These are phyloP conservation scores for Drosophila kikkawai DNA, from an alignment of 1,140 invertebrate species.

Conservation along the genomic window DNA sequence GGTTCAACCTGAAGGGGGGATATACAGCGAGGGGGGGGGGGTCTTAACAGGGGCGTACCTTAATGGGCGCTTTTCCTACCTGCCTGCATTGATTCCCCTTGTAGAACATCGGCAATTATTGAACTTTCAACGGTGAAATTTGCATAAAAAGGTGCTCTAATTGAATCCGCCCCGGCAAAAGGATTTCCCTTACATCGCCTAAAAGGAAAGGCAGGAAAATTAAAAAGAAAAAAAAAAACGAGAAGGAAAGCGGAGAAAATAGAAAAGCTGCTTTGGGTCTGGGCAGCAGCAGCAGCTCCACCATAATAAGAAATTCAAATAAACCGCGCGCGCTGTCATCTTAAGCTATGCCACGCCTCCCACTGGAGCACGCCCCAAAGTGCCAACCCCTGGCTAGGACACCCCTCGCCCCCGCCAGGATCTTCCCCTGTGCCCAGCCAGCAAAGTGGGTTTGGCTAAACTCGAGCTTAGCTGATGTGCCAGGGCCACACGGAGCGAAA, in stretches of 20 bases:
- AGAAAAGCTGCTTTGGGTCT: slow-evolving; percentile 53
- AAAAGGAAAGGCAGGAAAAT: slow-evolving; percentile 56
- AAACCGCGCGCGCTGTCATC: slow-evolving; percentile 82
- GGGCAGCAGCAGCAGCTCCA: slow-evolving; percentile 26
- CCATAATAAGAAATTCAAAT: slow-evolving; percentile 83
- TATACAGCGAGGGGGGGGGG: not conserved
- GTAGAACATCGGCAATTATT: slow-evolving; percentile 78
- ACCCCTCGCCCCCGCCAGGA: not conserved
- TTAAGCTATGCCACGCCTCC: slow-evolving; percentile 80
- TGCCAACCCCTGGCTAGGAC: slow-evolving; percentile 10
- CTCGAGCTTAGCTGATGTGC: slow-evolving; percentile 77
- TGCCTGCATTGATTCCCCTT: slow-evolving; percentile 78
- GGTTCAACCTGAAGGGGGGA: not conserved
- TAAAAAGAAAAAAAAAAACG: slow-evolving; percentile 30
- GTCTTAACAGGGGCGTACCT: not conserved
- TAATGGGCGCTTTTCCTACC: slow-evolving; percentile 49
- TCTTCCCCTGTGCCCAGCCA: slow-evolving; percentile 17
- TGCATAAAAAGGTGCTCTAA: slow-evolving; percentile 81
- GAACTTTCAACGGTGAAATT: slow-evolving; percentile 68
- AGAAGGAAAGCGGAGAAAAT: slow-evolving; percentile 26
- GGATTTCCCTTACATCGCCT: slow-evolving; percentile 57
- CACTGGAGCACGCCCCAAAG: slow-evolving; percentile 58
- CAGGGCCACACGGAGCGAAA: slow-evolving; percentile 22
- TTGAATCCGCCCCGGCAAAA: slow-evolving; percentile 68
- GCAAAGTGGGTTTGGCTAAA: slow-evolving; percentile 78